Base-by-base conservation (phyloP, 2,797 vertebrate genomes). In the Enteromius thamalakanensis region DNA sequence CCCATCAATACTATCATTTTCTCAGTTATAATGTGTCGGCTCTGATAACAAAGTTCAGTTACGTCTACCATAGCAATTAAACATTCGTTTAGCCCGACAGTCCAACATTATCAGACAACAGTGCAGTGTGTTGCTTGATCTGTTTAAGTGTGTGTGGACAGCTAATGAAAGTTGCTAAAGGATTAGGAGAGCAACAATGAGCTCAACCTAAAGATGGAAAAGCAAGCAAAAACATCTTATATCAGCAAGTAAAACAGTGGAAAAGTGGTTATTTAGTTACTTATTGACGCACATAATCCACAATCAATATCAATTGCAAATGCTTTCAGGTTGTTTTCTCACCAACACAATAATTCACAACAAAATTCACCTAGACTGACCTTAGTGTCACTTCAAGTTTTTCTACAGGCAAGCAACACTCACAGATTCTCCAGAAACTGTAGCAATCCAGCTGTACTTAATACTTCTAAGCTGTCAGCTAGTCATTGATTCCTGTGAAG, bases 21-120 rank as follows among this genome's bases (percentile, higher is more conserved):
- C 47, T 21, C 32, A 49, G 62, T 65, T 79, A 37, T 4, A n/a
- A 29, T 12, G 55, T 64, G 42, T 26, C 70, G 19, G 21, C 11
- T 64, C 55, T 65, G 26, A 74, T 70, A 60, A 65, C 26, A 9
- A 26, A 81, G 21, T 72, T 26, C 40, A 62, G 68, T 19, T 71
- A 6, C 47, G 51, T 29, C 40, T 47, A 11, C 21, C 11, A 11
- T 60, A 70, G 45, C n/a, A 55, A 6, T 62, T 60, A 60, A 60
- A 71, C 65, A 60, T 8, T 32, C 0, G 3, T 32, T 71, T 45
- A 11, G 32, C 7, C 45, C 2, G 19, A 14, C 21, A 21, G 49
- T 1, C 12, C 23, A 45, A 4, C 19, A 3, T 53, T 14, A 74
- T 53, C 9, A 19, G 69, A 71, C 23, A 49, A 8, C 34, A 37